These are phyloP conservation scores for Drosophila seclusa DNA, from an alignment of 2,888 invertebrate species.

Conservation along the genomic window DNA sequence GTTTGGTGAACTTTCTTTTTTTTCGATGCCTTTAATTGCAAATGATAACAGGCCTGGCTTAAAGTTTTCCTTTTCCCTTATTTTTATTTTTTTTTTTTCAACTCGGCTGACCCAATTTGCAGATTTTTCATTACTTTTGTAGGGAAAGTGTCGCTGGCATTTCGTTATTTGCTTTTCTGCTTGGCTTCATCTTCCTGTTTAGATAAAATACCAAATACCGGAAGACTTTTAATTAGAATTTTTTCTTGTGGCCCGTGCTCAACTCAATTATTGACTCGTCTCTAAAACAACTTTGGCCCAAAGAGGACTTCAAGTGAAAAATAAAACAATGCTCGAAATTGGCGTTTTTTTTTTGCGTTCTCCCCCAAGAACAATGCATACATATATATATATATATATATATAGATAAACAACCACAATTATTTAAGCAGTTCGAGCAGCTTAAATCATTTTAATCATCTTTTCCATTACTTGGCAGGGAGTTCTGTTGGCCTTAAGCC, in stretches of 20 bases:
- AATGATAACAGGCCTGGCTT: conserved; percentile 64
- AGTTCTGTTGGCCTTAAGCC: conserved; percentile 30
- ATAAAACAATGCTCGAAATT: conserved; percentile 45
- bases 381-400: too few species aligned
- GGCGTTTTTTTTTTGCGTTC: neutral
- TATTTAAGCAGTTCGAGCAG: conserved; percentile 50
- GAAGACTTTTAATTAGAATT: conserved; percentile 79
- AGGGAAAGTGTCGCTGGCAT: conserved; percentile 64
- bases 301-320: conserved; percentile 49
- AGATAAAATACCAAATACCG: conserved; percentile 74
- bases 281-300: conserved; percentile 41
- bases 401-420: conserved; percentile 25
- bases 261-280: conserved; percentile 60
- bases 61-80: conserved; percentile 31
- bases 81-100: conserved; percentile 48
- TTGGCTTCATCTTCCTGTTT: conserved; percentile 60
- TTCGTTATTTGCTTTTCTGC: conserved; percentile 35
- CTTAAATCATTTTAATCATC: conserved; percentile 73
- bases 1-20: conserved; percentile 10
- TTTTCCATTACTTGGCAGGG: conserved; percentile 42
- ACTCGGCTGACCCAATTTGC: conserved; percentile 65
- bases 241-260: conserved; percentile 31
- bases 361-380: neutral
- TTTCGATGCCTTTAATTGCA: conserved; percentile 73
- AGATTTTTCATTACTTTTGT: conserved; percentile 64